phyloP scores from a whole-genome alignment of 2,888 invertebrate species.

The Drosophila maculinotata region DNA sequence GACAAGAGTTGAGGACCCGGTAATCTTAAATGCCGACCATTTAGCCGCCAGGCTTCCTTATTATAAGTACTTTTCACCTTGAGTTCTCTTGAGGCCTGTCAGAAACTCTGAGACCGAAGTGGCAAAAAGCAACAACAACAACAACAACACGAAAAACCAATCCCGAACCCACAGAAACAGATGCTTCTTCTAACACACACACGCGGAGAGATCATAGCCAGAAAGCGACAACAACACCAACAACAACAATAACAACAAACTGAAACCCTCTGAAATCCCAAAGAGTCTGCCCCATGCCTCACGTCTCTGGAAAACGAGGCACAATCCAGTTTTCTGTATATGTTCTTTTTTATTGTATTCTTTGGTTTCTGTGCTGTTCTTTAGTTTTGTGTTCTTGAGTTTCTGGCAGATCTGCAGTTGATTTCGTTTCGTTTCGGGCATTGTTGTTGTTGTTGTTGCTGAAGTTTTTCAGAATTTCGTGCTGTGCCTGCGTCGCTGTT shows the following conservation, averaged over 20 bases:
- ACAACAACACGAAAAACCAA: conserved; percentile 48
- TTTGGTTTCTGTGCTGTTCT: conserved; percentile 25
- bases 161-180: conserved; percentile 55
- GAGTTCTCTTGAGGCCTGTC: conserved; percentile 43
- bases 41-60: conserved; percentile 47
- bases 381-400: conserved; percentile 13
- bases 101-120: conserved; percentile 50
- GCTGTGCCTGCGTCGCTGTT: conserved; percentile 52
- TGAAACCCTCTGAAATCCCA: conserved; percentile 70
- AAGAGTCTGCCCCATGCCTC: conserved; percentile 64
- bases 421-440: conserved; percentile 64
- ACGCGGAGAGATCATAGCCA: conserved; percentile 73
- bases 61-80: conserved; percentile 74
- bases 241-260: conserved; percentile 47
- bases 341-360: conserved; percentile 1
- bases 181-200: conserved; percentile 63
- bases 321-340: conserved; percentile 73
- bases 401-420: conserved; percentile 74
- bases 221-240: conserved; percentile 49
- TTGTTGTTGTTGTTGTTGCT: conserved; percentile 42
- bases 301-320: conserved; percentile 65
- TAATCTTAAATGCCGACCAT: conserved; percentile 43
- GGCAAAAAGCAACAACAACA: conserved; percentile 50
- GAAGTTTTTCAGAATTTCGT: conserved; percentile 79
- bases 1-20: conserved; percentile 13